Conservation (phyloP, 2,888 invertebrate genomes). For the Hirtodrosophila histrioides region DNA sequence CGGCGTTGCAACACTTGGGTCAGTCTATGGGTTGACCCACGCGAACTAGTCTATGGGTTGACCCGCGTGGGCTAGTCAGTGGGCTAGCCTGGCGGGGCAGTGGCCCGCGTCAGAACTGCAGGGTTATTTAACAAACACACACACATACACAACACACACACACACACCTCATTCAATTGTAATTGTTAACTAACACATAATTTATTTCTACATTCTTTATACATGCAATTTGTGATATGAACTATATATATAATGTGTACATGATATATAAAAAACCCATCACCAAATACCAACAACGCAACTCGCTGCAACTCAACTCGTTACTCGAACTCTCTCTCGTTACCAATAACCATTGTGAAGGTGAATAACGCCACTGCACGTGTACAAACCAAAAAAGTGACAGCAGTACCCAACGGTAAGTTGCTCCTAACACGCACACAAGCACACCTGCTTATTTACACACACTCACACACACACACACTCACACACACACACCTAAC, state of each 20-base stretch:
- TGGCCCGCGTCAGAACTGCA: too few species aligned
- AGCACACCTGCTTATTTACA: constrained; percentile 32
- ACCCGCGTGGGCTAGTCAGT: too few species aligned
- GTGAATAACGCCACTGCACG: constrained; percentile 99
- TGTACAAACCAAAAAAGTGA: constrained; percentile 98
- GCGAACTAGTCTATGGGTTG: too few species aligned
- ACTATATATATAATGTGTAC: constrained; percentile 42
- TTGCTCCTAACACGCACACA: constrained; percentile 61
- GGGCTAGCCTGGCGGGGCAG: too few species aligned
- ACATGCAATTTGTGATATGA: constrained; percentile 63
- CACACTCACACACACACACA: constrained; percentile 16
- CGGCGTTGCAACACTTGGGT: too few species aligned
- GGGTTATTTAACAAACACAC: constrained; percentile 1
- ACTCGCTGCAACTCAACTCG: constrained; percentile 64
- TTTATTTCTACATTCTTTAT: constrained; percentile 76
- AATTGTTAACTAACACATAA: constrained; percentile 76
- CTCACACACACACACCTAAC: constrained; percentile 13
- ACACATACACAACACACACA: constrained; percentile 9
- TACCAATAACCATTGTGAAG: constrained; percentile 86
- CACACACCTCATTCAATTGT: constrained; percentile 42
- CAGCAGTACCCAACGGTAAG: constrained; percentile 96
- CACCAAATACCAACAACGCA: constrained; percentile 62
- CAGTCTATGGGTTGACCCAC: too few species aligned
- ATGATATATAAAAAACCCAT: constrained; percentile 59
- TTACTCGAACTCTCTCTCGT: constrained; percentile 54